Evolutionary conservation across 2,113 vertebrate genomes (phyloP), one percentile per base, ranked within the genome.

Genomic region (Dryoscopus gambensis): DNA sequence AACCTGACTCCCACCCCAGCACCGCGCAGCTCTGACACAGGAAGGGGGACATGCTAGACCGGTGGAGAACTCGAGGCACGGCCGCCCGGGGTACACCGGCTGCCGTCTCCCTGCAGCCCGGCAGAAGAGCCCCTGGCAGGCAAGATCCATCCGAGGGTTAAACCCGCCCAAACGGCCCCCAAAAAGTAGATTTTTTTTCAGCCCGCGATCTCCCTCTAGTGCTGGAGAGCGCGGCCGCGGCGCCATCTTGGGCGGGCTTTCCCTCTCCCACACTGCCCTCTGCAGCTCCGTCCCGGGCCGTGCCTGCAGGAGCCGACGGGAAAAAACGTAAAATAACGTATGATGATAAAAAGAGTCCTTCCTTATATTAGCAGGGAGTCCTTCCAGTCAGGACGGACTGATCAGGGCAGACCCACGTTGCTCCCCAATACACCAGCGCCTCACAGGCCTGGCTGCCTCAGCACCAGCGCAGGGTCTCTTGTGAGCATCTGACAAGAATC

Each of bases 231-330:
- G 14, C 9, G 3, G 18, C 80, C 11, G 7, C 15, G 53, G 8
- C 64, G 65, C 85, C 88, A 75, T 50, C 0, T 71, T 18, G 14
- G 8, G 57, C 9, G 11, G 13, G 3, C 18, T 82, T 94, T 92
- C 56, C 17, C 63, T 96, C 84, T 85, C 87, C 78, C 71, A 88
- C 70, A 91, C 5, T 15, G 96, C 96, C 95, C 95, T 94, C 96
- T 96, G 75, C 95, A 94, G 96, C 78, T 63, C 56, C 40, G 0
- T 4, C 6, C 5, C 62, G 19, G n/a, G 21, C 73, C 27, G 9
- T 19, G 73, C 84, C 80, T 5, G 62, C 28, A 1, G 35, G 4
- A 44, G 12, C 33, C 3, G 5, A 8, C 15, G 7, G 5, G 7
- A 1, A 16, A 9, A 23, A 23, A 6, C 8, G 8, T 2, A 11